Percentiles rank a stretch among this genome's conserved stretches.
Evolutionary conservation across 2,888 invertebrate species (phyloP).

Genomic region (Teinopalpus imperialis): DNA sequence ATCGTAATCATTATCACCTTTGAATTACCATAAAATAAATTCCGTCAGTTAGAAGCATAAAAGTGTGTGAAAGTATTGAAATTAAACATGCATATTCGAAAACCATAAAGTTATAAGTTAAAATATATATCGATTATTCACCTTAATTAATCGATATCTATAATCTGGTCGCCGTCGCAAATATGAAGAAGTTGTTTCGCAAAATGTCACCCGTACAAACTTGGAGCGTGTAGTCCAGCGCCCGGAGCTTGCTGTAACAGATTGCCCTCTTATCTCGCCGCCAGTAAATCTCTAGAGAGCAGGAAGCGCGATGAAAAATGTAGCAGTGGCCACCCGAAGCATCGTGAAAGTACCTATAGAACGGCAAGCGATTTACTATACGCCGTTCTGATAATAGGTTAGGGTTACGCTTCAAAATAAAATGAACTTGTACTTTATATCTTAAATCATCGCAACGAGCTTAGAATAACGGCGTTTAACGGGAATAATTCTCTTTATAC

Average conservation of each 20-base stretch:
- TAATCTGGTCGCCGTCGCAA: background rate
- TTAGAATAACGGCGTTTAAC: conserved; percentile 1
- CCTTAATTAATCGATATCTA: background rate
- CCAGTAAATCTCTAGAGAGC: conserved; percentile 48
- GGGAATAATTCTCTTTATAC: background rate
- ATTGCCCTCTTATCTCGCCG: conserved; percentile 46
- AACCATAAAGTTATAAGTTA: too few species aligned
- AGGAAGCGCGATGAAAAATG: conserved; percentile 62
- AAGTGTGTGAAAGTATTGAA: too few species aligned
- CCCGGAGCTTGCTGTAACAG: conserved; percentile 33
- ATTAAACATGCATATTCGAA: too few species aligned
- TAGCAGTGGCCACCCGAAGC: conserved; percentile 36
- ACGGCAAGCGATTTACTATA: conserved; percentile 38
- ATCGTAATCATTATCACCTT: too few species aligned
- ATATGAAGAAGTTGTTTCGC: conserved; percentile 9
- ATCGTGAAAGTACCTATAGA: conserved; percentile 37
- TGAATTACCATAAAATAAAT: too few species aligned
- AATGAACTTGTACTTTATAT: conserved; percentile 20
- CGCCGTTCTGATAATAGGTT: conserved; percentile 32
- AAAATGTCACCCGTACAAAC: conserved; percentile 18
- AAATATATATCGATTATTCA: background rate
- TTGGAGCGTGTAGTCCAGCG: conserved; percentile 13
- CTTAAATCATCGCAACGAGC: conserved; percentile 17
- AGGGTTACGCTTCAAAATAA: conserved; percentile 29
- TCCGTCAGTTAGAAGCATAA: too few species aligned